Conservation (phyloP, 2,113 vertebrate species). For the Oxyura jamaicensis region DNA sequence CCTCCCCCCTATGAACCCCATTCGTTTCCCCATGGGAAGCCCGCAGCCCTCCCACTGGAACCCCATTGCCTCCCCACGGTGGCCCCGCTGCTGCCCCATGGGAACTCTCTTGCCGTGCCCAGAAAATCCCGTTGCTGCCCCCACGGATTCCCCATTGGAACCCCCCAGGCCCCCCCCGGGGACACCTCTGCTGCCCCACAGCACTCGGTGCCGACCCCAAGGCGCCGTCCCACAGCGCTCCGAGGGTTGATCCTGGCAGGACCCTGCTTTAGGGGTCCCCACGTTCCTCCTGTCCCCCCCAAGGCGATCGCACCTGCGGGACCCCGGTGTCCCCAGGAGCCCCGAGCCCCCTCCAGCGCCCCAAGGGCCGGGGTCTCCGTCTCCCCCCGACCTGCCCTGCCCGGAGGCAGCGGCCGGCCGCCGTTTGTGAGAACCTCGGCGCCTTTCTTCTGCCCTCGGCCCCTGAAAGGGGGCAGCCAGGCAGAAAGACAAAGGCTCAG, state of each 20-base stretch:
- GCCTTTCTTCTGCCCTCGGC: neutral
- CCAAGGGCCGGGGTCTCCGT: neutral
- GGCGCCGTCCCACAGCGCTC: too few relatives aligned
- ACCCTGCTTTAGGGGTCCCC: neutral
- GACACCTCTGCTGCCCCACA: neutral
- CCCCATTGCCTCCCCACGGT: neutral
- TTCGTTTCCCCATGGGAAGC: too few relatives aligned
- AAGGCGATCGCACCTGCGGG: neutral
- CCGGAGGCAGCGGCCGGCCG: neutral
- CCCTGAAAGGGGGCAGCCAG: conserved; percentile 66
- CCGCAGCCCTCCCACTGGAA: too few relatives aligned
- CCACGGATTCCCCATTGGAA: neutral
- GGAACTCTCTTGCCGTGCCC: neutral
- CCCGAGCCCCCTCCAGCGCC: neutral
- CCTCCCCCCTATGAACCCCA: too few relatives aligned
- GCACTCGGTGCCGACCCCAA: neutral
- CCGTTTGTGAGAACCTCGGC: neutral
- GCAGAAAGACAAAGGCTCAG: conserved; percentile 72
- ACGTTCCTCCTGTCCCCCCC: neutral
- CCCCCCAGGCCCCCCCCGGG: neutral
- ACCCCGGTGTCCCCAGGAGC: neutral
- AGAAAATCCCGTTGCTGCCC: neutral
- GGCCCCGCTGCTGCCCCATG: neutral
- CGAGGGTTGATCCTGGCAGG: neutral
- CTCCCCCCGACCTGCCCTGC: neutral